phyloP scores from a whole-genome alignment of 2,797 vertebrate species.

The Sebastes hopkinsi region DNA sequence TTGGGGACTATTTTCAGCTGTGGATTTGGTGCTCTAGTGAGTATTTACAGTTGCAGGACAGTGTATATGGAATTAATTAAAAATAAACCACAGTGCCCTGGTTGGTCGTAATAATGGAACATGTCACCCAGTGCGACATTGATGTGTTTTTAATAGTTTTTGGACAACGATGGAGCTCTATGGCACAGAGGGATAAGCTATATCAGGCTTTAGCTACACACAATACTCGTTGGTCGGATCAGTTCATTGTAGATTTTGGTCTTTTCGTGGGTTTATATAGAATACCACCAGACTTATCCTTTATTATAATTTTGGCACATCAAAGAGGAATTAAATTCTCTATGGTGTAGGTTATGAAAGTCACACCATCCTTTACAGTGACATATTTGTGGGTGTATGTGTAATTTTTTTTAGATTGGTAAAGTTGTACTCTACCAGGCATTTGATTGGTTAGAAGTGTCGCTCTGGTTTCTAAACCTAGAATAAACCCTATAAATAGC shows the following conservation, averaged over 20 bases:
- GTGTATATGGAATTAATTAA: not conserved
- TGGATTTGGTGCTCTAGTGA: not conserved
- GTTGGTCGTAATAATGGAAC: not conserved
- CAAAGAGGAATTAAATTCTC: not conserved
- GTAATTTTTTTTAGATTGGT: not conserved
- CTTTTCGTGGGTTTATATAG: not conserved
- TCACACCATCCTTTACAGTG: not conserved
- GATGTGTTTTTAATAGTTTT: not conserved
- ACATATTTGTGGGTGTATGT: not conserved
- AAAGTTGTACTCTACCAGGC: constrained; percentile 16
- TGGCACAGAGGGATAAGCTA: not conserved
- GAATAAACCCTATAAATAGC: constrained; percentile 68
- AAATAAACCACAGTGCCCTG: not conserved
- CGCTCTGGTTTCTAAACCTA: constrained; percentile 67
- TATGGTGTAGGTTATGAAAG: not conserved
- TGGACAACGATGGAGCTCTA: not conserved
- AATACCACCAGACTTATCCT: not conserved
- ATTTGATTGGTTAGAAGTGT: constrained; percentile 56
- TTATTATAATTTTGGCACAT: not conserved
- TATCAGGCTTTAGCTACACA: not conserved
- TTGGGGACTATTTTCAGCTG: not conserved
- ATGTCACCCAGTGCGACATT: not conserved
- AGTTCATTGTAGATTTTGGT: not conserved
- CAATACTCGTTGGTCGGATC: not conserved
- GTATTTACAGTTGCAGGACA: not conserved